A percentile compares a stretch with the other conserved stretches of the same genome.
Conservation (phyloP, 2,113 vertebrate species). For the Mesoclemmys tuberculata region DNA sequence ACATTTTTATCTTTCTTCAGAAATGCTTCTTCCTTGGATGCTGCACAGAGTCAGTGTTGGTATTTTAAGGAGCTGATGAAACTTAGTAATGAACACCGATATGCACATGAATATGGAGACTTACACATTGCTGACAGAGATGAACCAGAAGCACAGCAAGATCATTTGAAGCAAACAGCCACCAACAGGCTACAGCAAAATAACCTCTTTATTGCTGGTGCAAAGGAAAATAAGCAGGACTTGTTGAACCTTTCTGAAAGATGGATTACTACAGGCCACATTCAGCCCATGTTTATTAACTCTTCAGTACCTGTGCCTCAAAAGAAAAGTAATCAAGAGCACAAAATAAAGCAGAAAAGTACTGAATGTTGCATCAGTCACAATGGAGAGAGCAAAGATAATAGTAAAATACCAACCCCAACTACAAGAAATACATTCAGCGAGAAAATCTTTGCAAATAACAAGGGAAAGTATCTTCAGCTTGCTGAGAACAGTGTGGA, state of each 20-base stretch:
- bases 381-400: conserved; percentile 25
- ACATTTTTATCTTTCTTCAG: conserved; percentile 63
- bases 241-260: conserved; percentile 59
- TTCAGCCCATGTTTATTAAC: conserved; percentile 39
- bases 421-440: background rate
- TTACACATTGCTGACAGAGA: conserved; percentile 48
- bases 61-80: conserved; percentile 81
- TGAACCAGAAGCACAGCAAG: conserved; percentile 57
- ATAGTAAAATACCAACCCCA: background rate
- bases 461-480: conserved; percentile 7
- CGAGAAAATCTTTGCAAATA: conserved; percentile 8
- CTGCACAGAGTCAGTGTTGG: conserved; percentile 60
- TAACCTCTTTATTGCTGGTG: conserved; percentile 29
- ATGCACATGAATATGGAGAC: conserved; percentile 82
- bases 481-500: conserved; percentile 20
- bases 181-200: conserved; percentile 51
- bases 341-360: conserved; percentile 18
- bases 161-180: conserved; percentile 21
- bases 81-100: conserved; percentile 85
- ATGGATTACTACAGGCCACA: conserved; percentile 46
- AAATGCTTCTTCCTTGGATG: conserved; percentile 66
- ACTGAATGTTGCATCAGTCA: conserved; percentile 38
- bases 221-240: conserved; percentile 56
- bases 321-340: conserved; percentile 56
- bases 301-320: conserved; percentile 38